phyloP scores from a whole-genome alignment of 2,888 invertebrate species.

The Ethmia dodecea region DNA sequence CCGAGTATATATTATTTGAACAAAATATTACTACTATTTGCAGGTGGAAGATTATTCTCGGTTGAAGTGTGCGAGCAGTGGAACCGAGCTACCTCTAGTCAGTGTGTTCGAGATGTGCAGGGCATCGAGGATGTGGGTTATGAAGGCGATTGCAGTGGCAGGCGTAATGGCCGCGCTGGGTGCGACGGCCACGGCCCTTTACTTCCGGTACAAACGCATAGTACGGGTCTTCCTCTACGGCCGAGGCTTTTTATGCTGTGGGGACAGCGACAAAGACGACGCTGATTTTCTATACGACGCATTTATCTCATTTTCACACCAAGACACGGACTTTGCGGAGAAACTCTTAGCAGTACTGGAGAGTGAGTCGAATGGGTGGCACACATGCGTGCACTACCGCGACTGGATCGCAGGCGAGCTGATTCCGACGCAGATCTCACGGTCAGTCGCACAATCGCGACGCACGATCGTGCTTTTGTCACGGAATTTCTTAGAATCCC shows the following conservation, averaged over 20 bases:
- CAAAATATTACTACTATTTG: not conserved
- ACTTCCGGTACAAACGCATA: slow-evolving; percentile 20
- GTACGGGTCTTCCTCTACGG: slow-evolving; percentile 22
- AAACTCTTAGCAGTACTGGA: slow-evolving; percentile 81
- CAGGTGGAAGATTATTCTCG: slow-evolving; percentile 20
- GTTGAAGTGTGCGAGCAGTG: slow-evolving; percentile 18
- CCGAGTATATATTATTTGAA: not conserved
- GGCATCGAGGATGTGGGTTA: slow-evolving; percentile 22
- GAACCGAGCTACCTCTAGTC: slow-evolving; percentile 2
- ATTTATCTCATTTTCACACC: slow-evolving; percentile 87
- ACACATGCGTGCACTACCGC: slow-evolving; percentile 83
- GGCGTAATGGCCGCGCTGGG: slow-evolving; percentile 15
- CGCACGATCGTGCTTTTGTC: slow-evolving; percentile 28
- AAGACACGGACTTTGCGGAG: slow-evolving; percentile 82
- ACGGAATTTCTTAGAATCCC: slow-evolving; percentile 42
- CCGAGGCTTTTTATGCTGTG: slow-evolving; percentile 12
- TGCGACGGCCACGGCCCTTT: not conserved
- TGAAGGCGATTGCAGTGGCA: slow-evolving; percentile 2
- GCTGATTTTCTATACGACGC: slow-evolving; percentile 80
- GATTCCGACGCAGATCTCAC: slow-evolving; percentile 82
- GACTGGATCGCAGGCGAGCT: slow-evolving; percentile 86
- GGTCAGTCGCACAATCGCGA: slow-evolving; percentile 84
- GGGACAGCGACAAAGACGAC: slow-evolving; percentile 21
- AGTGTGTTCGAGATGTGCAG: slow-evolving; percentile 15
- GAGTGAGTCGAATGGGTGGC: slow-evolving; percentile 66